Evolutionary conservation across 2,888 invertebrate genomes (phyloP).

Genomic region (Odontocerum albicorne): DNA sequence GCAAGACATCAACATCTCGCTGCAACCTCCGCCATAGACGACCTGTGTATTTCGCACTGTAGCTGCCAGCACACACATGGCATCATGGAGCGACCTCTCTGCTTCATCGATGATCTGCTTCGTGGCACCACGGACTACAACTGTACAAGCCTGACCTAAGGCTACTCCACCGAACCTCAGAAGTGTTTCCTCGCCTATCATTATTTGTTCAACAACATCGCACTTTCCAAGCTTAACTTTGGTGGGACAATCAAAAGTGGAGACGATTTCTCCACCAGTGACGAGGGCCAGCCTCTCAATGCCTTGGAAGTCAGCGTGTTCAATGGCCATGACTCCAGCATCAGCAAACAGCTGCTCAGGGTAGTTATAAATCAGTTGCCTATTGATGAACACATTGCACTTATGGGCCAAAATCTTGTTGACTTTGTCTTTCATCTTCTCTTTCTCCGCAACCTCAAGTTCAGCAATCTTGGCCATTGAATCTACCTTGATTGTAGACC

Average conservation of each 20-base stretch:
- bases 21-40: slow-evolving; percentile 92
- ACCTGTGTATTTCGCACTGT: slow-evolving; percentile 93
- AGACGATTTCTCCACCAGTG: slow-evolving; percentile 97
- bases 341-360: slow-evolving; percentile 99
- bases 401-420: slow-evolving; percentile 93
- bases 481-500: slow-evolving; percentile 90
- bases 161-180: slow-evolving; percentile 94
- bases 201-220: slow-evolving; percentile 93
- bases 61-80: slow-evolving; percentile 93
- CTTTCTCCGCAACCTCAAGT: slow-evolving; percentile 95
- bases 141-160: slow-evolving; percentile 94
- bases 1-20: slow-evolving; percentile 96
- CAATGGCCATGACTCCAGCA: slow-evolving; percentile 98
- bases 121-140: slow-evolving; percentile 96
- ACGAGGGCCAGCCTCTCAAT: slow-evolving; percentile 97
- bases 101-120: slow-evolving; percentile 99
- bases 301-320: slow-evolving; percentile 99
- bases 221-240: slow-evolving; percentile 91
- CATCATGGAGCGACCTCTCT: slow-evolving; percentile 97
- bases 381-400: slow-evolving; percentile 97
- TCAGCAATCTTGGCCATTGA: slow-evolving; percentile 96
- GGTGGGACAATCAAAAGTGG: slow-evolving; percentile 95
- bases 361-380: slow-evolving; percentile 99
- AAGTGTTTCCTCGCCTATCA: slow-evolving; percentile 96
- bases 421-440: slow-evolving; percentile 99